Evolutionary conservation across 1,140 invertebrate species (phyloP), one percentile per base, ranked within the genome.

Genomic region (Drosophila orena): DNA sequence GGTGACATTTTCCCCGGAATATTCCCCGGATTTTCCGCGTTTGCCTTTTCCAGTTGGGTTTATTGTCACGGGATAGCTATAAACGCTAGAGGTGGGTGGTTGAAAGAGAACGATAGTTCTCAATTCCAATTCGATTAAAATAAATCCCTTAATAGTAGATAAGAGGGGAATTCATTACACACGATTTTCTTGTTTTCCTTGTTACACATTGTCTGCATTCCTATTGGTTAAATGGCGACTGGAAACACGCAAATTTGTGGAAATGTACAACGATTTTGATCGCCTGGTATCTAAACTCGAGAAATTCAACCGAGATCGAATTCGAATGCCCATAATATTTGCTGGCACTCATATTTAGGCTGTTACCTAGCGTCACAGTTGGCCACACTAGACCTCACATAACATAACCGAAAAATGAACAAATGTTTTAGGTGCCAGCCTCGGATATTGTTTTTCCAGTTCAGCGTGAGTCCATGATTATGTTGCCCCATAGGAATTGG

Each of bases 1-100:
- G 91, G 91, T 49, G 91, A 61, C 91, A 92, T 92, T 15, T 75
- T 58, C 24, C 44, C 46, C 20, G 46, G 12, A 50, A 44, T 62
- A 27, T 40, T 38, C 34, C 14, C 27, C 37, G 37, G 20, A 20
- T 54, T 57, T 65, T 22, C 11, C n/a, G n/a, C 24, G 47, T 20
- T 34, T n/a, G 42, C 34, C 22, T 61, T 73, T 47, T 60, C 60
- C 42, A 57, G 37, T 38, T 75, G 66, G 35, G 47, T 34, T 20
- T 68, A 68, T 73, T 72, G 70, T 73, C 70, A 73, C 70, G 70
- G 70, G 70, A 73, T 56, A 53, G 37, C 30, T 55, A 15, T 55
- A n/a, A 55, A 56, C 15, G 40, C 38, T 65, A 47, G n/a, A 37
- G 42, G 22, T 64, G 58, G 42, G 22, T 64, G 58, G 15, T 27